Conservation (phyloP, 1,140 invertebrate species). For the Megathymus violae region DNA sequence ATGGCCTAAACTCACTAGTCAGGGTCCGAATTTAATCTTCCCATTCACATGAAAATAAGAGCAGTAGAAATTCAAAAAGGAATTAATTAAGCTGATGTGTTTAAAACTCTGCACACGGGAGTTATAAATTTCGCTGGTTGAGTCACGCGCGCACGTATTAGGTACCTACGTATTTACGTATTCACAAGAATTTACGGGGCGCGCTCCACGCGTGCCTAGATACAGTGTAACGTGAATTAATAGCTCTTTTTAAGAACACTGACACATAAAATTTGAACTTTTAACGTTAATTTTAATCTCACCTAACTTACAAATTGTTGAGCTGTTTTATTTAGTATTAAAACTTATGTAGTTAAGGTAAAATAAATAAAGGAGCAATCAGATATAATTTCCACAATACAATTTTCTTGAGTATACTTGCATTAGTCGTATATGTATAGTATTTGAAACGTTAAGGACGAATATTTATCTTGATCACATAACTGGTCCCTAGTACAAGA, state of each 20-base stretch:
- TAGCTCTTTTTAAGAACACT: slow-evolving; percentile 27
- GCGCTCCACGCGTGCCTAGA: slow-evolving; percentile 40
- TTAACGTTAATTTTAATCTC: slow-evolving; percentile 4
- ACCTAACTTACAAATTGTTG: background rate
- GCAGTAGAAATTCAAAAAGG: slow-evolving; percentile 51
- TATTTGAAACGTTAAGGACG: background rate
- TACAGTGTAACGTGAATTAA: slow-evolving; percentile 23
- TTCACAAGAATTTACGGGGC: slow-evolving; percentile 53
- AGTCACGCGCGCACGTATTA: slow-evolving; percentile 45
- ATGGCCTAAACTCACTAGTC: slow-evolving; percentile 6
- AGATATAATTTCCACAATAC: no score
- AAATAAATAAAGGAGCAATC: background rate
- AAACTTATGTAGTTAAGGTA: background rate
- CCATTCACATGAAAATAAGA: slow-evolving; percentile 40
- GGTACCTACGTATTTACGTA: slow-evolving; percentile 53
- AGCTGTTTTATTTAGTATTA: background rate
- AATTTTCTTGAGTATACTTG: no score
- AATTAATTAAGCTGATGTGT: slow-evolving; percentile 62
- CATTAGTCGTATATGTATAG: no score
- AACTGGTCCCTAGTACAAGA: slow-evolving; percentile 26
- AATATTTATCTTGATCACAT: slow-evolving; percentile 12
- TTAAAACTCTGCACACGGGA: slow-evolving; percentile 58
- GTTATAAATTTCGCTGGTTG: slow-evolving; percentile 56
- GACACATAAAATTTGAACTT: slow-evolving; percentile 14
- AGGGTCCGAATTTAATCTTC: slow-evolving; percentile 39